These are phyloP conservation scores for Chiloscyllium plagiosum DNA, from an alignment of 2,113 vertebrate species.

Conservation along the genomic window DNA sequence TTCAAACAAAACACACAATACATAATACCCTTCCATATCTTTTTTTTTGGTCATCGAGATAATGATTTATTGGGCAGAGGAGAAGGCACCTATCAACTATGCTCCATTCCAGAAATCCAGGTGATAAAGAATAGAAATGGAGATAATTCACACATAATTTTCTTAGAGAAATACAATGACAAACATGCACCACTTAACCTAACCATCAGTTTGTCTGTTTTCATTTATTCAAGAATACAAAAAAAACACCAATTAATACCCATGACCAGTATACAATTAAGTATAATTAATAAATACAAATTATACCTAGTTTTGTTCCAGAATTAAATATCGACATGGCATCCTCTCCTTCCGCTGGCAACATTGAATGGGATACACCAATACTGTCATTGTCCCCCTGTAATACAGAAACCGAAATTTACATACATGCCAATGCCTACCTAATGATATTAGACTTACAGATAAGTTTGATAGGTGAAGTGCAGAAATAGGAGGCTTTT, in stretches of 20 bases:
- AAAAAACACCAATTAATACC: not conserved
- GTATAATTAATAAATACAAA: not conserved
- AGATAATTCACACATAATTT: not conserved
- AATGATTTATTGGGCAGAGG: not conserved
- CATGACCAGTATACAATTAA: not conserved
- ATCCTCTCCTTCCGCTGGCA: conserved; percentile 76
- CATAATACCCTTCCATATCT: not conserved
- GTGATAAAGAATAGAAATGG: not conserved
- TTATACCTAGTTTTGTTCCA: conserved; percentile 62
- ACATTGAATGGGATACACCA: conserved; percentile 53
- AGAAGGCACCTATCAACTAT: no score
- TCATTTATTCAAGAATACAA: not conserved
- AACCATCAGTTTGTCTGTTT: not conserved
- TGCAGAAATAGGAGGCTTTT: not conserved
- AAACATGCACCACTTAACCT: not conserved
- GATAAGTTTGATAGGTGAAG: not conserved
- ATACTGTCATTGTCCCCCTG: conserved; percentile 78
- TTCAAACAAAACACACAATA: not conserved
- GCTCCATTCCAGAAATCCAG: no score
- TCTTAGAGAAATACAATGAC: not conserved
- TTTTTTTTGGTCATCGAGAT: not conserved
- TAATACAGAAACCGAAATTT: conserved; percentile 40
- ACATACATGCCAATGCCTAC: not conserved
- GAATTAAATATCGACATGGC: conserved; percentile 64
- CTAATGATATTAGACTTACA: not conserved